Conservation (phyloP, 2,888 invertebrate species). For the Arge pagana region DNA sequence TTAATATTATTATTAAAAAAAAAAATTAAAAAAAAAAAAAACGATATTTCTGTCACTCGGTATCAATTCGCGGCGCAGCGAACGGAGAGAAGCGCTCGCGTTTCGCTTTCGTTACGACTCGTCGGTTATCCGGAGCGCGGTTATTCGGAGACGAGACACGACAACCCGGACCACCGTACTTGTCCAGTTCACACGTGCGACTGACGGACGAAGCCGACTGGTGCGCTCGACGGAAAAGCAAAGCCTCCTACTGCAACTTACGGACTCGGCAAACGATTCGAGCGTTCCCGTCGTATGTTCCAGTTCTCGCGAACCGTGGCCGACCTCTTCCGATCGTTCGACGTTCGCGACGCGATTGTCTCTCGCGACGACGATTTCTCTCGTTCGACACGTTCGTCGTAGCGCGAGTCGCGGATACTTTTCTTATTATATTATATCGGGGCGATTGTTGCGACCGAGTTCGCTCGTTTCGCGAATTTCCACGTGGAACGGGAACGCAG, state of each 20-base stretch:
- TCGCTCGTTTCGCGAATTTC: too few species aligned
- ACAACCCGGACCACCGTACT: slow-evolving; percentile 13
- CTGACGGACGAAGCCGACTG: slow-evolving; percentile 15
- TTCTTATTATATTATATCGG: too few species aligned
- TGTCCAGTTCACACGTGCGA: slow-evolving; percentile 23
- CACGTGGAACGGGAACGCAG: too few species aligned
- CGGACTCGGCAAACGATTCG: neutral
- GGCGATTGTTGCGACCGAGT: too few species aligned
- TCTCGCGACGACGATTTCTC: too few species aligned
- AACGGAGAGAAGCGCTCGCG: neutral
- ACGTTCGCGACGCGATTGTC: too few species aligned
- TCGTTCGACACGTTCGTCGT: neutral
- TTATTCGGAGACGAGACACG: too few species aligned
- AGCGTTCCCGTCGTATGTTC: slow-evolving; percentile 14
- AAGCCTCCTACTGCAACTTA: slow-evolving; percentile 10
- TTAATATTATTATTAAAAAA: too few species aligned
- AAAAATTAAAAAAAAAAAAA: neutral
- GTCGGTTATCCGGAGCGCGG: neutral
- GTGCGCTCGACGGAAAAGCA: slow-evolving; percentile 17
- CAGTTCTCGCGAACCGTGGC: slow-evolving; percentile 6
- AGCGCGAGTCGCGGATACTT: too few species aligned
- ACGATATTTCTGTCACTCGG: neutral
- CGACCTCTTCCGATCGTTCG: too few species aligned
- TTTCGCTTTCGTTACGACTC: neutral
- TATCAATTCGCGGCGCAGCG: neutral